Conservation (phyloP, 2,888 invertebrate species). For the Ormyrus nitidulus region DNA sequence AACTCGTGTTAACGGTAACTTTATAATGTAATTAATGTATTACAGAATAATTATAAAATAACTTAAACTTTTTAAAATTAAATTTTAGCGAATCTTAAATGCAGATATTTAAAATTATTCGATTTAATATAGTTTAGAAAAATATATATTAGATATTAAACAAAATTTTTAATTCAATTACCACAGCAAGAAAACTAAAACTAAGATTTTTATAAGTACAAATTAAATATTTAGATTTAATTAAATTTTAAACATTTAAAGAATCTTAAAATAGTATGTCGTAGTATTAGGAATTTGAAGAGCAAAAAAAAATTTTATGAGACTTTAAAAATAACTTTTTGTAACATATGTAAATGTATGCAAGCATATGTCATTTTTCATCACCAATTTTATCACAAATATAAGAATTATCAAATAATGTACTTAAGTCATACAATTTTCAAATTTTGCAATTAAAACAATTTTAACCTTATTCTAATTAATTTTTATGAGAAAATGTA, state of each 20-base stretch:
- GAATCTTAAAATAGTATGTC: background rate
- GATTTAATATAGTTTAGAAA: too few relatives aligned
- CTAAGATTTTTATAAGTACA: background rate
- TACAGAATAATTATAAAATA: too few relatives aligned
- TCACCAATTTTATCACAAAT: background rate
- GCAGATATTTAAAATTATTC: too few relatives aligned
- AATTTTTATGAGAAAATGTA: background rate
- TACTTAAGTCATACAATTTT: background rate
- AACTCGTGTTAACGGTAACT: too few relatives aligned
- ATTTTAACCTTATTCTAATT: background rate
- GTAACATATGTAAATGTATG: too few relatives aligned
- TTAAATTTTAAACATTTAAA: background rate
- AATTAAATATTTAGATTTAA: constrained; percentile 7
- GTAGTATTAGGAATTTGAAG: background rate
- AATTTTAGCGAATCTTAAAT: too few relatives aligned
- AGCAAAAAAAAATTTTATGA: background rate
- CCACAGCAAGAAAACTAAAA: constrained; percentile 1
- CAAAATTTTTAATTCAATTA: too few relatives aligned
- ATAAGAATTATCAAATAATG: background rate
- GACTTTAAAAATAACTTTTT: background rate
- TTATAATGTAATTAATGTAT: too few relatives aligned
- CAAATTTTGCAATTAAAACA: background rate
- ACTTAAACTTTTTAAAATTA: too few relatives aligned
- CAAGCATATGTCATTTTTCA: background rate
- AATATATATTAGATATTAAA: too few relatives aligned